Percentiles rank a stretch among this genome's conserved stretches.
phyloP scores from a whole-genome alignment of 2,113 vertebrate genomes.

The Pholis gunnellus region DNA sequence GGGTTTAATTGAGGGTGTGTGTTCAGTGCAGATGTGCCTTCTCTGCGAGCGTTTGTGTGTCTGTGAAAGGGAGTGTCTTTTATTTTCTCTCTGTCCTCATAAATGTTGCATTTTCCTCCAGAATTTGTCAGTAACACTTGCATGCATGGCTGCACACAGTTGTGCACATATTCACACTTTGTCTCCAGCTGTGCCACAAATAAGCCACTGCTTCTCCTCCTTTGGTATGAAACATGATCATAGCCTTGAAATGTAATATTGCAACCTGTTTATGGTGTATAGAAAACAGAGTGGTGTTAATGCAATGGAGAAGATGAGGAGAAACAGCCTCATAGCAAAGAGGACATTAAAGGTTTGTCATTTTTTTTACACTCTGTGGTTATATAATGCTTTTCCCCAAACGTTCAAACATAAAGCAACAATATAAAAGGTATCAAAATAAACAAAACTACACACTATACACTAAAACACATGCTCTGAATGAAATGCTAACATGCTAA shows the following conservation, averaged over 20 bases:
- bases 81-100: conserved; percentile 52
- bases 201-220: conserved; percentile 1
- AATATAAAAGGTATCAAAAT: background rate
- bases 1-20: conserved; percentile 58
- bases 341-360: background rate
- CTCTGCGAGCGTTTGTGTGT: conserved; percentile 15
- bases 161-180: conserved; percentile 30
- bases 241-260: background rate
- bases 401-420: background rate
- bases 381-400: background rate
- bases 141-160: conserved; percentile 50
- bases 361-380: background rate
- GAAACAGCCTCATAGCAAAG: background rate
- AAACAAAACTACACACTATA: conserved; percentile 3
- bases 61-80: conserved; percentile 15
- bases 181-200: conserved; percentile 24
- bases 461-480: background rate
- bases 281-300: background rate
- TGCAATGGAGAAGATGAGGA: background rate
- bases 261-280: background rate
- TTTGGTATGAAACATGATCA: background rate
- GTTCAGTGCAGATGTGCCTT: conserved; percentile 40
- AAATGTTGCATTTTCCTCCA: conserved; percentile 57
- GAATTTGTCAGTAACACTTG: conserved; percentile 49
- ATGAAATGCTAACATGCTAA: background rate